Evolutionary conservation across 2,113 vertebrate genomes (phyloP).

Genomic region (Lophius piscatorius): DNA sequence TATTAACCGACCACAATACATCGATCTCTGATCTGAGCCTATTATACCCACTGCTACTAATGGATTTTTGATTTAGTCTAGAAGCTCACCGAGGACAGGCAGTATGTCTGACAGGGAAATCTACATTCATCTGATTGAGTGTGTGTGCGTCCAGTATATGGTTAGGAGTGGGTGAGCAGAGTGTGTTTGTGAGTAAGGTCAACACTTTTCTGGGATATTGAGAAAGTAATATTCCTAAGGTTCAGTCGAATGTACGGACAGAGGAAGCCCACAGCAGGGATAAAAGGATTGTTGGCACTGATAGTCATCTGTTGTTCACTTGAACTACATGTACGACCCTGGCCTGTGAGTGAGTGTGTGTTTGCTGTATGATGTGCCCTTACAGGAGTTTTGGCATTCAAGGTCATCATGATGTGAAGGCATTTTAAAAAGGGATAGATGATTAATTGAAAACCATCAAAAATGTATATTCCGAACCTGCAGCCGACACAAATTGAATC

Average conservation of each 20-base stretch:
- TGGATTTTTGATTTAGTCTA: slow-evolving; percentile 64
- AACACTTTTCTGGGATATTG: slow-evolving; percentile 62
- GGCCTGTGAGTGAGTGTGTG: slow-evolving; percentile 11
- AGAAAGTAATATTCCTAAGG: slow-evolving; percentile 66
- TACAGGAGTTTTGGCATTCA: background rate
- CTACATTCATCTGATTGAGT: slow-evolving; percentile 49
- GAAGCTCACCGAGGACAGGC: slow-evolving; percentile 33
- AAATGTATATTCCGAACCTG: too few species aligned
- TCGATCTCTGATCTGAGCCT: slow-evolving; percentile 52
- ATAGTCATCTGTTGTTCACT: slow-evolving; percentile 50
- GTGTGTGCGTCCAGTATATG: slow-evolving; percentile 17
- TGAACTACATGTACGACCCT: slow-evolving; percentile 6
- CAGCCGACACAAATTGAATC: too few species aligned
- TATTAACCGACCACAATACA: slow-evolving; percentile 44
- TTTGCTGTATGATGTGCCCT: slow-evolving; percentile 4
- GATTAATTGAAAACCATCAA: too few species aligned
- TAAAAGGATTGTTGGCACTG: slow-evolving; percentile 38
- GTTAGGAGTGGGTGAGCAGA: slow-evolving; percentile 42
- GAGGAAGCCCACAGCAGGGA: slow-evolving; percentile 35
- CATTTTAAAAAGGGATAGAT: slow-evolving; percentile 1
- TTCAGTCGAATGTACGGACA: slow-evolving; percentile 33
- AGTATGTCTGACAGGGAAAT: slow-evolving; percentile 57
- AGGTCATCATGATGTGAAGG: slow-evolving; percentile 3
- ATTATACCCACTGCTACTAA: slow-evolving; percentile 54
- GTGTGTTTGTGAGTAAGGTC: slow-evolving; percentile 62